Percentiles rank a stretch among this genome's conserved stretches.
These are phyloP conservation scores for Periophthalmus modestus DNA, from an alignment of 2,113 vertebrate species.

Conservation along the genomic window DNA sequence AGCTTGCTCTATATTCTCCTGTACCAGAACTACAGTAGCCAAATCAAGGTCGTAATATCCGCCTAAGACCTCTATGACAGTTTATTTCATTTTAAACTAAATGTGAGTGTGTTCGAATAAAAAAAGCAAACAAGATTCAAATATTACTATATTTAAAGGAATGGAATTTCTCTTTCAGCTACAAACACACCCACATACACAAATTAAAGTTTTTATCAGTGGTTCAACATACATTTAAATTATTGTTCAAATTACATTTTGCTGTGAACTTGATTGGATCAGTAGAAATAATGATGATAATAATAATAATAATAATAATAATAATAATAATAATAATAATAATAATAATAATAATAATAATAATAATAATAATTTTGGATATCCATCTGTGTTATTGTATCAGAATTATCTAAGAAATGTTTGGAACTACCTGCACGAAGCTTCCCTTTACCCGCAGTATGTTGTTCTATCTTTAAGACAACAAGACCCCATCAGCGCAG, in stretches of 20 bases:
- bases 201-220: too few relatives aligned
- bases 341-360: too few relatives aligned
- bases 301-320: too few relatives aligned
- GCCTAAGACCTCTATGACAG: conserved; percentile 46
- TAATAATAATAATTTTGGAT: neutral
- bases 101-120: neutral
- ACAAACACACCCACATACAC: too few relatives aligned
- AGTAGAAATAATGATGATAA: neutral
- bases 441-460: neutral
- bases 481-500: conserved; percentile 10
- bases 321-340: too few relatives aligned
- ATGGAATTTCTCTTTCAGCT: neutral
- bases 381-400: neutral
- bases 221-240: neutral
- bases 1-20: conserved; percentile 60
- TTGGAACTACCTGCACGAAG: neutral
- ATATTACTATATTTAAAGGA: too few relatives aligned
- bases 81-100: neutral
- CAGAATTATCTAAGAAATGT: neutral
- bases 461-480: neutral
- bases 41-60: conserved; percentile 71
- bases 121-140: too few relatives aligned
- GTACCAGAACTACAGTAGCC: conserved; percentile 71
- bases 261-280: neutral
- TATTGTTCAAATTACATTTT: neutral